A percentile compares a stretch with the other conserved stretches of the same genome.
Evolutionary conservation across 2,888 invertebrate species (phyloP).

Genomic region (Acanthococcus lagerstroemiae): DNA sequence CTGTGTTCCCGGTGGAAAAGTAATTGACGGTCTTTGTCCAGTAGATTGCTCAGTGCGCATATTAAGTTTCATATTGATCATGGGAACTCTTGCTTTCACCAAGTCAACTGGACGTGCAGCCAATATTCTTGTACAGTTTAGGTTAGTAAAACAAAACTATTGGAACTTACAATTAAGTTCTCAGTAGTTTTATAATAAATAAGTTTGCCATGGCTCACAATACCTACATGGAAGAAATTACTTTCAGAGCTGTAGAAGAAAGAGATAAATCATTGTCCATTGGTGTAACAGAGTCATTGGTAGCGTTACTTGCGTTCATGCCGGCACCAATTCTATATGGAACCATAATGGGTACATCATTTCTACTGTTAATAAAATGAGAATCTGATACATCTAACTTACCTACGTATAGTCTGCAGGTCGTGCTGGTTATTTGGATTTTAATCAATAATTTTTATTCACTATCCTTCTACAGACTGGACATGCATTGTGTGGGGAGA

Average conservation of each 20-base stretch:
- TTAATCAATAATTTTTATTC: background rate
- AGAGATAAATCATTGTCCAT: slow-evolving; percentile 41
- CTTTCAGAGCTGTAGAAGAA: slow-evolving; percentile 39
- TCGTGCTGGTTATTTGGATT: background rate
- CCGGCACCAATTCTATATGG: slow-evolving; percentile 45
- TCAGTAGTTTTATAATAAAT: background rate
- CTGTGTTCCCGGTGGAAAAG: slow-evolving; percentile 36
- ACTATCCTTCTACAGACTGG: slow-evolving; percentile 39
- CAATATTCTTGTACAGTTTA: slow-evolving; percentile 37
- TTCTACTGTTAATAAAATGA: background rate
- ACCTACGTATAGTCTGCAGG: background rate
- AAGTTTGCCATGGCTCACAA: background rate
- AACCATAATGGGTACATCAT: slow-evolving; percentile 41
- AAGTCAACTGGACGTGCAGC: slow-evolving; percentile 37
- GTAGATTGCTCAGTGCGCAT: slow-evolving; percentile 36
- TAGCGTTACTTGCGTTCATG: slow-evolving; percentile 41
- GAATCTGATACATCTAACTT: background rate
- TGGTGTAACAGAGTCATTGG: slow-evolving; percentile 39
- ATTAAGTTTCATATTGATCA: slow-evolving; percentile 36
- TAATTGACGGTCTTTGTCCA: slow-evolving; percentile 33
- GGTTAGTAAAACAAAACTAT: slow-evolving; percentile 31
- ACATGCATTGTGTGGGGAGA: slow-evolving; percentile 44
- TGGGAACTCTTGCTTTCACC: slow-evolving; percentile 36
- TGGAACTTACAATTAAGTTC: too few relatives aligned
- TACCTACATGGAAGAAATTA: background rate